These are phyloP conservation scores for Drosophila borealis DNA, from an alignment of 2,888 invertebrate genomes.

Conservation along the genomic window DNA sequence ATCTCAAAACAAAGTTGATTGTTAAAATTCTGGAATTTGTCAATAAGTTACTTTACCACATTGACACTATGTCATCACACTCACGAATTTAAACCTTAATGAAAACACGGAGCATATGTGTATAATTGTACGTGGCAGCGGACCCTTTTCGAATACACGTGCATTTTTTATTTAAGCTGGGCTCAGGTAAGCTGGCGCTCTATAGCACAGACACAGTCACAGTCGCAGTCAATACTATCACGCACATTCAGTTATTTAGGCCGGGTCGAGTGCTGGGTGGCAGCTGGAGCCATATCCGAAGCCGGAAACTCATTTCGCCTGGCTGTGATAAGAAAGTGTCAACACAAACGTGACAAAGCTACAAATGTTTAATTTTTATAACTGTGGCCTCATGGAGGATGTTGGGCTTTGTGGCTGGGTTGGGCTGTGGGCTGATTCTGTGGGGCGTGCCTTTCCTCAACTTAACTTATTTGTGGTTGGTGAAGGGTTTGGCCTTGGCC, in stretches of 20 bases:
- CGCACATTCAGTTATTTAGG: slow-evolving; percentile 77
- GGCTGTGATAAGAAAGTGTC: slow-evolving; percentile 80
- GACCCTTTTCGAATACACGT: slow-evolving; percentile 22
- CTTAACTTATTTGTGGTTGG: slow-evolving; percentile 76
- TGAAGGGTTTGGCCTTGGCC: slow-evolving; percentile 71
- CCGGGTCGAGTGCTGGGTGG: slow-evolving; percentile 50
- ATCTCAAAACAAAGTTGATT: too few species aligned
- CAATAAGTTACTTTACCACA: background rate
- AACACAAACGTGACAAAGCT: slow-evolving; percentile 81
- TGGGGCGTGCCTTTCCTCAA: slow-evolving; percentile 55
- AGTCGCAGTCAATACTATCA: slow-evolving; percentile 72
- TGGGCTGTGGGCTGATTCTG: background rate
- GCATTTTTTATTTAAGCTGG: slow-evolving; percentile 44
- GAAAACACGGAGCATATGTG: slow-evolving; percentile 59
- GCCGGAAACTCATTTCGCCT: slow-evolving; percentile 52
- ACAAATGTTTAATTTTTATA: slow-evolving; percentile 81
- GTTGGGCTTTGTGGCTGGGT: slow-evolving; percentile 1
- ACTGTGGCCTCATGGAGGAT: slow-evolving; percentile 6
- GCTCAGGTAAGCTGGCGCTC: slow-evolving; percentile 68
- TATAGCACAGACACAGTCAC: slow-evolving; percentile 15
- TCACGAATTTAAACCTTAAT: slow-evolving; percentile 49
- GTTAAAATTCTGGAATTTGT: background rate
- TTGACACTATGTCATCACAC: slow-evolving; percentile 37
- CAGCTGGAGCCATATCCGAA: slow-evolving; percentile 12
- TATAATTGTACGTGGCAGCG: slow-evolving; percentile 16